Conservation (phyloP, 2,797 vertebrate species). For the Lutjanus argentimaculatus region DNA sequence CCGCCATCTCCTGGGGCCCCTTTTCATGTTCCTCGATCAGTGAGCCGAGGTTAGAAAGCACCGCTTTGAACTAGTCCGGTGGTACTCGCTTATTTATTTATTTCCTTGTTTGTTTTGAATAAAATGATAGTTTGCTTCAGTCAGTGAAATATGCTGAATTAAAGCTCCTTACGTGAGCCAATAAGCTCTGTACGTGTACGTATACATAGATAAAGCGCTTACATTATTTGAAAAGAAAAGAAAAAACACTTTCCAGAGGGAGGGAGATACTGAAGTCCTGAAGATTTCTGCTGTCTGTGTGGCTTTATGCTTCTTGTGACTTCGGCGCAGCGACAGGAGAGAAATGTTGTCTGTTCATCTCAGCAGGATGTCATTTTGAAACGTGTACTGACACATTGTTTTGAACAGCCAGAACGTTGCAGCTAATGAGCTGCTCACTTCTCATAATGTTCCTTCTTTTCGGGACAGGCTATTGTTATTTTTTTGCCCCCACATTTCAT, state of each 20-base stretch:
- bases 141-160: constrained; percentile 53
- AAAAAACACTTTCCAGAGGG: constrained; percentile 23
- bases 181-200: constrained; percentile 34
- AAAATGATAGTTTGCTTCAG: constrained; percentile 36
- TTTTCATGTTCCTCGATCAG: constrained; percentile 78
- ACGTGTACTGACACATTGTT: constrained; percentile 70
- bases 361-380: constrained; percentile 67
- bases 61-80: constrained; percentile 65
- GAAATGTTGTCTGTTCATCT: constrained; percentile 63
- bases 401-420: constrained; percentile 59
- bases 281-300: constrained; percentile 40
- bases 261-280: constrained; percentile 37
- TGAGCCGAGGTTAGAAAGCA: constrained; percentile 70
- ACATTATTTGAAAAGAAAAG: constrained; percentile 48
- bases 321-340: constrained; percentile 48
- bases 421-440: constrained; percentile 73
- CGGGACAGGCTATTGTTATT: constrained; percentile 49
- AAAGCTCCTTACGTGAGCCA: constrained; percentile 52
- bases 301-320: constrained; percentile 46
- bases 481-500: constrained; percentile 50
- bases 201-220: constrained; percentile 51
- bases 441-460: constrained; percentile 53
- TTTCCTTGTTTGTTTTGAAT: constrained; percentile 66
- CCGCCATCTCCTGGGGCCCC: constrained; percentile 75
- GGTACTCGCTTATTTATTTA: constrained; percentile 54